These are phyloP conservation scores for Omphaloscelis lunosa DNA, from an alignment of 2,888 invertebrate genomes.

Conservation along the genomic window DNA sequence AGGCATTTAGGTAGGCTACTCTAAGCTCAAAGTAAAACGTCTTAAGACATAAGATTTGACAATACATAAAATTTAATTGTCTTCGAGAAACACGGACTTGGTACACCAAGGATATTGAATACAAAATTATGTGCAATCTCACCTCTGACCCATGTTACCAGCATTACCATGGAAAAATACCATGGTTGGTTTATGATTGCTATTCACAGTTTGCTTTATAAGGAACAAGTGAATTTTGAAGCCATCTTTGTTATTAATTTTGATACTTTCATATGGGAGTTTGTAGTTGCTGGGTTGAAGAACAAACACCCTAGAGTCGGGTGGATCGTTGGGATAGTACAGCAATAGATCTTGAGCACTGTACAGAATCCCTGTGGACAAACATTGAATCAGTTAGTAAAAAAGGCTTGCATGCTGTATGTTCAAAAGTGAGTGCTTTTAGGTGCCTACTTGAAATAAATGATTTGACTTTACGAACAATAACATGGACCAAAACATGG, in stretches of 20 bases:
- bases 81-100: background rate
- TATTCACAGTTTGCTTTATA: slow-evolving; percentile 93
- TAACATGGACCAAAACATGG: background rate
- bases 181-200: slow-evolving; percentile 94
- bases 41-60: background rate
- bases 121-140: slow-evolving; percentile 35
- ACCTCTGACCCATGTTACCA: slow-evolving; percentile 98
- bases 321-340: slow-evolving; percentile 97
- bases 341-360: slow-evolving; percentile 96
- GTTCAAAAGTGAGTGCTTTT: too few relatives aligned
- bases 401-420: background rate
- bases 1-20: background rate
- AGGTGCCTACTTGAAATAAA: too few relatives aligned
- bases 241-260: slow-evolving; percentile 93
- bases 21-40: background rate
- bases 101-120: background rate
- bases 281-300: slow-evolving; percentile 96
- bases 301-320: slow-evolving; percentile 96
- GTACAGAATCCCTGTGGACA: slow-evolving; percentile 94
- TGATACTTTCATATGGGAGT: slow-evolving; percentile 96
- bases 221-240: slow-evolving; percentile 95
- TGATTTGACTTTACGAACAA: background rate
- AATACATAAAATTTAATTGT: background rate
- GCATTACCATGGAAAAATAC: slow-evolving; percentile 99
- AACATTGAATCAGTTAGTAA: background rate